Percentiles rank a stretch among this genome's conserved stretches.
phyloP scores from a whole-genome alignment of 1,140 invertebrate genomes.

The Drosophila tsacasi region DNA sequence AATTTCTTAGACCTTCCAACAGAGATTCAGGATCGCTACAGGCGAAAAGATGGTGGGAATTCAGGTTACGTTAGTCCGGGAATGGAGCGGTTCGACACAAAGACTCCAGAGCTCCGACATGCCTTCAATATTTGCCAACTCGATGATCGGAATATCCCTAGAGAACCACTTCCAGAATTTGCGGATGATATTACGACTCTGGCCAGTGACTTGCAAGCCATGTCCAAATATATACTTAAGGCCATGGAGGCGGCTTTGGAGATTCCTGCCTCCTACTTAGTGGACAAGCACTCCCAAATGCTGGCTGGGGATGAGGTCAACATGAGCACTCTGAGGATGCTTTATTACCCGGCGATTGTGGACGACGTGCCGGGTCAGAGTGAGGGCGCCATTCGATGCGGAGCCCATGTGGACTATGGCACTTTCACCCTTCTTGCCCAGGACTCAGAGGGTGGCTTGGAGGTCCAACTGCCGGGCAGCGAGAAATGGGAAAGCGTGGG shows the following conservation, averaged over 20 bases:
- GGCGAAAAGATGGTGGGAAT: conserved; percentile 86
- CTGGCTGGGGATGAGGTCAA: conserved; percentile 87
- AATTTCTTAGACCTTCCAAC: conserved; percentile 89
- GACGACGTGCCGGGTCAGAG: conserved; percentile 85
- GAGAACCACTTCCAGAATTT: conserved; percentile 88
- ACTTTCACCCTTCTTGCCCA: conserved; percentile 91
- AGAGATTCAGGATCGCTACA: conserved; percentile 87
- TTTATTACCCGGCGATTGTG: conserved; percentile 89
- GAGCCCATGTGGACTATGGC: conserved; percentile 90
- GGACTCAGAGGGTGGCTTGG: conserved; percentile 88
- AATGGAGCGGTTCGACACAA: conserved; percentile 87
- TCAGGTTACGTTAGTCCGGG: conserved; percentile 88
- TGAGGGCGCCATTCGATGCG: conserved; percentile 88
- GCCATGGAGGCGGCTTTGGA: conserved; percentile 87
- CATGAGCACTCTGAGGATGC: conserved; percentile 88
- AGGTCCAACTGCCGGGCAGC: conserved; percentile 88
- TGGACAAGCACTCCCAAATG: conserved; percentile 88
- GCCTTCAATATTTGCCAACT: conserved; percentile 88
- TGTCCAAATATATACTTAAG: conserved; percentile 88
- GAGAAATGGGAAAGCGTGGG: conserved; percentile 91
- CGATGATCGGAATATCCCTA: conserved; percentile 87
- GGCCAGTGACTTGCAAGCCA: conserved; percentile 88
- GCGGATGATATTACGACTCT: conserved; percentile 87
- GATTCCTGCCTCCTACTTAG: conserved; percentile 84
- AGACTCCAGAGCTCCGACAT: conserved; percentile 88